Evolutionary conservation across 2,888 invertebrate genomes (phyloP), one percentile per base, ranked within the genome.

Genomic region (Podabrus alpinus): DNA sequence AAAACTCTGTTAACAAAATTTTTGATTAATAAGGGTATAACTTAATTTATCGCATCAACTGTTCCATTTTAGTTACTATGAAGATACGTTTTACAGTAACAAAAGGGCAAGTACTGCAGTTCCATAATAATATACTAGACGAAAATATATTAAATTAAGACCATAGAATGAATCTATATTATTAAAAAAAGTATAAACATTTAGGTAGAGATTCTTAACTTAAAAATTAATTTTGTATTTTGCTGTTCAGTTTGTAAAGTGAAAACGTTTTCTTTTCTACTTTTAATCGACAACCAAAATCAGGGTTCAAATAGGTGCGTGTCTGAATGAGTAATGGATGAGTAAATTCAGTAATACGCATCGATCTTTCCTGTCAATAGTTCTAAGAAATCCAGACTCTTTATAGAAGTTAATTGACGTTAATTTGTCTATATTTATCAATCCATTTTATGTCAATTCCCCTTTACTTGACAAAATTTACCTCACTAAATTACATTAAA

Each of bases 371-470:
- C 71, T 83, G 83, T 83, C 84, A 80, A 84, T 83, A 81, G 80
- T 83, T 80, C 81, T 76, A 78, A 80, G 81, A 81, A 82, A 82
- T 82, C 79, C 78, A 80, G 80, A 80, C 80, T 81, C 81, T 81
- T 83, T 82, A 82, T 81, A 78, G 80, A 75, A 78, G 77, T 81
- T 84, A 84, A 84, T 84, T 84, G 84, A 84, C 83, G 80, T 84
- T 84, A 83, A 84, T 84, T 83, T 83, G 83, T 83, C 80, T 81
- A 81, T 82, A 82, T 83, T 83, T 83, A 83, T 83, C 83, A 82
- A 83, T 82, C 82, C 75, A 81, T 68, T 69, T 72, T 75, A 71
- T 69, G 75, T 69, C 75, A 69, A 72, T 59, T 61, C n/a, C 45
- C n/a, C n/a, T 45, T 45, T 45, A 45, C n/a, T 9, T 7, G 45